Evolutionary conservation across 53 echinoderm and acorn worm species (phyloP).

Genomic region (Paracentrotus lividus): DNA sequence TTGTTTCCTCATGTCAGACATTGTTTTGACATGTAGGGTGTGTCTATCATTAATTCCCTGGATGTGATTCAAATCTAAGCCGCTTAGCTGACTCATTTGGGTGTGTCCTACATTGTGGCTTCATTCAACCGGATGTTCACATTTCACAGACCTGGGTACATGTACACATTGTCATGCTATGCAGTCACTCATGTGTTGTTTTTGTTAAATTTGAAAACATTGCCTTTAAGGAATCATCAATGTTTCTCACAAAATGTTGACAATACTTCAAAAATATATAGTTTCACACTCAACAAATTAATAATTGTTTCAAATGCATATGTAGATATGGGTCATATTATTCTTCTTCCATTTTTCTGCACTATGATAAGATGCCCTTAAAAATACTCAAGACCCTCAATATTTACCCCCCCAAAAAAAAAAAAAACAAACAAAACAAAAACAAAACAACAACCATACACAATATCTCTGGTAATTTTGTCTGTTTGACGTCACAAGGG

Average conservation of each 20-base stretch:
- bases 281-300: too few relatives aligned
- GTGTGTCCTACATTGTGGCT: slow-evolving; percentile 17
- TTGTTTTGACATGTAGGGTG: not conserved
- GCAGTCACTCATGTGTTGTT: slow-evolving; percentile 2
- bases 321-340: too few relatives aligned
- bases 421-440: too few relatives aligned
- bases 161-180: not conserved
- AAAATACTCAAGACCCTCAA: too few relatives aligned
- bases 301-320: too few relatives aligned
- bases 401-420: too few relatives aligned
- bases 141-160: not conserved
- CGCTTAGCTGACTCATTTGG: not conserved
- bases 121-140: not conserved
- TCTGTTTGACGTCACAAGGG: too few relatives aligned
- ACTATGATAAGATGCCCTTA: too few relatives aligned
- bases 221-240: not conserved
- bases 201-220: not conserved
- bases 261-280: not conserved
- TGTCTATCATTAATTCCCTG: not conserved
- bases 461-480: too few relatives aligned
- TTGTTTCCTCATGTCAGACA: not conserved
- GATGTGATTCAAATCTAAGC: slow-evolving; percentile 11
- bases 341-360: too few relatives aligned
- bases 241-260: too few relatives aligned
- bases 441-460: too few relatives aligned